A percentile compares a stretch with the other conserved stretches of the same genome.
Evolutionary conservation across 2,113 vertebrate species (phyloP).

Genomic region (Rynchops niger): DNA sequence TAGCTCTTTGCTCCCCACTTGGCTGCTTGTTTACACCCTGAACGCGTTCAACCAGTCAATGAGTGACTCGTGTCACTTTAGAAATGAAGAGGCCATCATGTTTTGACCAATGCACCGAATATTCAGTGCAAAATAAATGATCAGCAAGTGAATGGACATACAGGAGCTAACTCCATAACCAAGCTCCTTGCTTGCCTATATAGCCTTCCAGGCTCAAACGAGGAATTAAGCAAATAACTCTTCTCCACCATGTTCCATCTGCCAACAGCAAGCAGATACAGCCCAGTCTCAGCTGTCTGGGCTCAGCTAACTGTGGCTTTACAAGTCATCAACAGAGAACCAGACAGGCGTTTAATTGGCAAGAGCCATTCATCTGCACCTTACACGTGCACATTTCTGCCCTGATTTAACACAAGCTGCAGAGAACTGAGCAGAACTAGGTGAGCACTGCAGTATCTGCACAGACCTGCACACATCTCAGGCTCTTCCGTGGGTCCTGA

Average conservation of each 20-base stretch:
- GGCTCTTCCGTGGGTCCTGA: not conserved
- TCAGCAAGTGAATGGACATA: not conserved
- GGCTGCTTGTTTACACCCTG: not conserved
- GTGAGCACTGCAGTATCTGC: not conserved
- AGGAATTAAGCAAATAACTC: not conserved
- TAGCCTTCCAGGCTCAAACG: not conserved
- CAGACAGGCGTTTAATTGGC: not conserved
- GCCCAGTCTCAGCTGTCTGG: not conserved
- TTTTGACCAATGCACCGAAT: not conserved
- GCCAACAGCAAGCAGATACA: not conserved
- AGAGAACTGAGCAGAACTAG: not conserved
- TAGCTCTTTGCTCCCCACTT: not conserved
- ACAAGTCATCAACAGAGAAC: not conserved
- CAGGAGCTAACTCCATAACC: not conserved
- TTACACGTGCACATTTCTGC: not conserved
- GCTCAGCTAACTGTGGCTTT: not conserved
- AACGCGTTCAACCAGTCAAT: not conserved
- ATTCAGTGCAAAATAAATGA: not conserved
- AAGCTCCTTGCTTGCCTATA: not conserved
- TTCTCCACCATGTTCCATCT: not conserved
- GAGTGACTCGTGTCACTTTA: not conserved
- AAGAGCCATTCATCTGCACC: not conserved
- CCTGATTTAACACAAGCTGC: not conserved
- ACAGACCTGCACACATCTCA: accelerated
- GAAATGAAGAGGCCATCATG: not conserved